Percentiles rank a stretch among this genome's conserved stretches.
phyloP scores from a whole-genome alignment of 2,797 vertebrate genomes.

The Cossypha niveicapilla region DNA sequence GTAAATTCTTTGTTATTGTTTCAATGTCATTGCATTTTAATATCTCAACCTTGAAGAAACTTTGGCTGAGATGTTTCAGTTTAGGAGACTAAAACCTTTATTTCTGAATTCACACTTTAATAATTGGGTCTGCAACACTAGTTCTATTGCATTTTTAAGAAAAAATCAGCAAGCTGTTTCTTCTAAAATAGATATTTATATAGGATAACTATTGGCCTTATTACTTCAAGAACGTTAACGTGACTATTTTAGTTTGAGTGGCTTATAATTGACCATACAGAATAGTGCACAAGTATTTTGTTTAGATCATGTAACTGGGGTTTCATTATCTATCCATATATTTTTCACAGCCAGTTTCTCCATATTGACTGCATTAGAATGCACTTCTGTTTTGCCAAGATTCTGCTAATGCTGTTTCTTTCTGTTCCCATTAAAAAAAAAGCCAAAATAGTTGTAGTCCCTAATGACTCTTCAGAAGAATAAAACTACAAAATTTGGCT shows the following conservation, averaged over 20 bases:
- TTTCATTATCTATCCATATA: background rate
- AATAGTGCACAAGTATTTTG: background rate
- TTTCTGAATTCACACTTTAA: background rate
- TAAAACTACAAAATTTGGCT: conserved; percentile 14
- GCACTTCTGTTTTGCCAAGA: conserved; percentile 1
- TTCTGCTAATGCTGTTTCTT: background rate
- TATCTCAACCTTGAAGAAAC: background rate
- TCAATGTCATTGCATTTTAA: background rate
- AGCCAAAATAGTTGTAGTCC: background rate
- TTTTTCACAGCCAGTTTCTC: background rate
- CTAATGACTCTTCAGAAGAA: background rate
- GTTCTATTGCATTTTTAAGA: background rate
- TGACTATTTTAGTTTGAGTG: background rate
- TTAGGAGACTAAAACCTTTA: background rate
- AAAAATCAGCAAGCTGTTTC: background rate
- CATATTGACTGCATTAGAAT: background rate
- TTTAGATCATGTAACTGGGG: background rate
- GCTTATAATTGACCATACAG: background rate
- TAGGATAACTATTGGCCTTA: background rate
- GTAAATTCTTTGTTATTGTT: background rate
- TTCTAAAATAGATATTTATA: background rate
- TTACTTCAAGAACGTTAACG: background rate
- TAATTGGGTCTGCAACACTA: background rate
- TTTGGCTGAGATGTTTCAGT: background rate
- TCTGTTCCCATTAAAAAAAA: background rate